Conservation (phyloP, 2,113 vertebrate species). For the Sterrhoptilus dennistouni region DNA sequence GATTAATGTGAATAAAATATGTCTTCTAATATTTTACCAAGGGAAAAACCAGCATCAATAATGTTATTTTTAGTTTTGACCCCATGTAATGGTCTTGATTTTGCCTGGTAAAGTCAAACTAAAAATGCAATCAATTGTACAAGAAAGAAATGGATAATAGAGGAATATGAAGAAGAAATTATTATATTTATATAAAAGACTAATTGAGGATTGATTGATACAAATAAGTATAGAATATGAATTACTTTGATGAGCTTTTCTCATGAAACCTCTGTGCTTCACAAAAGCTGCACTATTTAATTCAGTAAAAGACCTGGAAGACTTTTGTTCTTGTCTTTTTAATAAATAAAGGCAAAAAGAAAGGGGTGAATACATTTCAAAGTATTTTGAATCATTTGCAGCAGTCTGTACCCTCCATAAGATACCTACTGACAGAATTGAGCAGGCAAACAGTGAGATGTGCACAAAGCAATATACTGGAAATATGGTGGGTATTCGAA, state of each 20-base stretch:
- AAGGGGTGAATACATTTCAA: neutral
- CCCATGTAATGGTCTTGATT: neutral
- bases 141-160: neutral
- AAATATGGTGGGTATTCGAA: neutral
- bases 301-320: neutral
- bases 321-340: neutral
- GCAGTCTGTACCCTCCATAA: neutral
- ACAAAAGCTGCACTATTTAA: neutral
- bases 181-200: neutral
- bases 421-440: neutral
- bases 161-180: neutral
- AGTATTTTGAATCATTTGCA: neutral
- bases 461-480: neutral
- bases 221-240: neutral
- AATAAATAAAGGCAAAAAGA: neutral
- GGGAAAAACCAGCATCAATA: neutral
- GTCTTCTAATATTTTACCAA: neutral
- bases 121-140: neutral
- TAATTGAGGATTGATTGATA: neutral
- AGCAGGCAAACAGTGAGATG: neutral
- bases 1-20: slow-evolving; percentile 30
- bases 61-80: slow-evolving; percentile 8
- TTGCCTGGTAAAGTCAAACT: neutral
- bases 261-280: neutral
- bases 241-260: neutral